Conservation (phyloP, 2,113 vertebrate species). For the Typhlomys cinereus region DNA sequence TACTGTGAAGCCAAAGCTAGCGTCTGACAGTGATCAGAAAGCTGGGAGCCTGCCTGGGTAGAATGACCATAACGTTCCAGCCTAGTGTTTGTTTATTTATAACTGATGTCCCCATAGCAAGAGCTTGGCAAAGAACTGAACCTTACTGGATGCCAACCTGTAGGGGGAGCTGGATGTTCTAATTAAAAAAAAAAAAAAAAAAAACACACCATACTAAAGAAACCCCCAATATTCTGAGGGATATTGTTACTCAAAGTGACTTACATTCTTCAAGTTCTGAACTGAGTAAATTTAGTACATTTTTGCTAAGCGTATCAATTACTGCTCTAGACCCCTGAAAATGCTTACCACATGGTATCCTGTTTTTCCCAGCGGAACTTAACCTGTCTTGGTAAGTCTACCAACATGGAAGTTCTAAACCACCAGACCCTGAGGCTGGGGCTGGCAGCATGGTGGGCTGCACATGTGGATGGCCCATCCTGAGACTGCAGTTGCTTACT, state of each 20-base stretch:
- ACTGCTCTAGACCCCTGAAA: conserved; percentile 30
- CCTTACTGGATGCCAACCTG: conserved; percentile 44
- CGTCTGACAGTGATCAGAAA: conserved; percentile 56
- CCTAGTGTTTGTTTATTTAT: conserved; percentile 74
- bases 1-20: conserved; percentile 17
- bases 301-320: conserved; percentile 22
- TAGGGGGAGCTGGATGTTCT: conserved; percentile 64
- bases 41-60: conserved; percentile 62
- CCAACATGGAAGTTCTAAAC: background rate
- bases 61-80: conserved; percentile 56
- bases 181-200: conserved; percentile 40
- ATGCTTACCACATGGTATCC: background rate
- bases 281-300: background rate
- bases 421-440: background rate
- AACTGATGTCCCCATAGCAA: conserved; percentile 68
- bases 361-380: conserved; percentile 3
- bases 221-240: background rate
- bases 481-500: conserved; percentile 15
- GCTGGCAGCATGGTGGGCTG: background rate
- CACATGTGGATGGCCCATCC: background rate
- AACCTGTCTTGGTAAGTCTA: background rate
- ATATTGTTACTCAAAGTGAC: background rate
- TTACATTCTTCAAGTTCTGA: background rate
- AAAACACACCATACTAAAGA: conserved; percentile 42
- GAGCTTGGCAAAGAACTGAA: conserved; percentile 63